These are phyloP conservation scores for Phoxinus phoxinus DNA, from an alignment of 2,113 vertebrate species.

Conservation along the genomic window DNA sequence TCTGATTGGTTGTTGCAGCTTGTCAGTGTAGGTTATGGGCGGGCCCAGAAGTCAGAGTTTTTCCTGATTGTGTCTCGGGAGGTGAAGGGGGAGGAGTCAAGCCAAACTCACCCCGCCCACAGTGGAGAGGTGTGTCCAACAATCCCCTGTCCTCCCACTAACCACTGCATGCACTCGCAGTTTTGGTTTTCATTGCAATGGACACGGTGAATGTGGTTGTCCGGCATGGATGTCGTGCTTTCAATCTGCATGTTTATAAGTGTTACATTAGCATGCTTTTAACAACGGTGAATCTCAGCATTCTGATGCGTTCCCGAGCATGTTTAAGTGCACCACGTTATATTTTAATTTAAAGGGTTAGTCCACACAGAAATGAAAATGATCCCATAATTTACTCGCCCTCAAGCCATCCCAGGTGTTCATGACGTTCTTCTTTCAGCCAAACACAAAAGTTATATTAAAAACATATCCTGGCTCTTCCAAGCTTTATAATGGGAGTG, in stretches of 20 bases:
- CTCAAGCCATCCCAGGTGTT: no score
- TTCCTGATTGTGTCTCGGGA: conserved; percentile 96
- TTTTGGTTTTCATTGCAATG: conserved; percentile 14
- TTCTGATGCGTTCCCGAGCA: conserved; percentile 45
- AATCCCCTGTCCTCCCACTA: conserved; percentile 73
- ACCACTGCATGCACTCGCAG: conserved; percentile 78
- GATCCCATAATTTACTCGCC: no score
- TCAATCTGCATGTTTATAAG: conserved; percentile 27
- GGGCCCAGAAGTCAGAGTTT: conserved; percentile 93
- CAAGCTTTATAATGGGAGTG: no score
- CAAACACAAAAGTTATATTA: no score
- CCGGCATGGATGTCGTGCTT: conserved; percentile 32
- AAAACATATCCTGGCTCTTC: no score
- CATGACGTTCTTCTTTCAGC: no score
- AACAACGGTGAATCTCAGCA: conserved; percentile 15
- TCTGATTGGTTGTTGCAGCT: conserved; percentile 92
- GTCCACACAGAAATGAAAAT: no score
- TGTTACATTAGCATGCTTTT: conserved; percentile 14
- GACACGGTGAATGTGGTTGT: conserved; percentile 11
- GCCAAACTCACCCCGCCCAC: conserved; percentile 83
- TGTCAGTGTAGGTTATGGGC: conserved; percentile 93
- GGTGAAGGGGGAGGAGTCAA: conserved; percentile 89
- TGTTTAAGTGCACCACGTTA: conserved; percentile 30
- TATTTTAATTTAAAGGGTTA: not conserved
- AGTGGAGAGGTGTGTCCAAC: conserved; percentile 91